A percentile compares a stretch with the other conserved stretches of the same genome.
Evolutionary conservation across 1,140 invertebrate genomes (phyloP).

Genomic region (Drosophila kohkoa): DNA sequence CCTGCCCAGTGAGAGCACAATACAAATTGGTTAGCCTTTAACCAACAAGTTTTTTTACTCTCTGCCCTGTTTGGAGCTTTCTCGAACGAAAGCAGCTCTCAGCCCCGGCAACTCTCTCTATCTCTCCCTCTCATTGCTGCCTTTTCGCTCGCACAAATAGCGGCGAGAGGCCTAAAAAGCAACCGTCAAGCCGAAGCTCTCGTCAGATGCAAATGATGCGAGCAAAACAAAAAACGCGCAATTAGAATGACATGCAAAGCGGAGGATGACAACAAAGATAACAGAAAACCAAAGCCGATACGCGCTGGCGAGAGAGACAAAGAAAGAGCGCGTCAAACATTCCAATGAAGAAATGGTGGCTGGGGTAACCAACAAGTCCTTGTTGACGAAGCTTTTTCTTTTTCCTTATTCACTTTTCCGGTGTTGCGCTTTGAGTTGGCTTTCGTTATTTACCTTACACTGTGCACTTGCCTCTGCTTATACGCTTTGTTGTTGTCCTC

Average conservation of each 20-base stretch:
- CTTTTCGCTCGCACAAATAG: slow-evolving; percentile 1
- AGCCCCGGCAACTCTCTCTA: slow-evolving; percentile 26
- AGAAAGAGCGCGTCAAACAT: slow-evolving; percentile 26
- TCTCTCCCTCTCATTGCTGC: not conserved
- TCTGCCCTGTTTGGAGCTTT: slow-evolving; percentile 27
- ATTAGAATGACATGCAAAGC: slow-evolving; percentile 39
- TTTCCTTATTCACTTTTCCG: slow-evolving; percentile 57
- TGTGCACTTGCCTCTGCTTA: slow-evolving; percentile 12
- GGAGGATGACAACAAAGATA: slow-evolving; percentile 57
- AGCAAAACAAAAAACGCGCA: slow-evolving; percentile 72
- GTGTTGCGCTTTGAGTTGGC: slow-evolving; percentile 49
- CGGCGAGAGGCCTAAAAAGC: slow-evolving; percentile 10
- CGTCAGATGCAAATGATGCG: slow-evolving; percentile 47
- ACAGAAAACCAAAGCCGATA: slow-evolving; percentile 33
- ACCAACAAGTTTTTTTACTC: slow-evolving; percentile 69
- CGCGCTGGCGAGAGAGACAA: slow-evolving; percentile 19
- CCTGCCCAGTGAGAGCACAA: slow-evolving; percentile 44
- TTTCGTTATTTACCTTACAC: slow-evolving; percentile 48
- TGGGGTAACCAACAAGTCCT: slow-evolving; percentile 33
- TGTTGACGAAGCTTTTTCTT: slow-evolving; percentile 12
- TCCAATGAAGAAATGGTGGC: slow-evolving; percentile 19
- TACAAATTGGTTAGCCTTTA: slow-evolving; percentile 53
- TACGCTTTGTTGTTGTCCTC: slow-evolving; percentile 14
- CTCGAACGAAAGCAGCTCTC: slow-evolving; percentile 26
- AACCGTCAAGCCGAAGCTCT: slow-evolving; percentile 22